Evolutionary conservation across 2,888 invertebrate species (phyloP), one percentile per base, ranked within the genome.

Genomic region (Notodonta dromedarius): DNA sequence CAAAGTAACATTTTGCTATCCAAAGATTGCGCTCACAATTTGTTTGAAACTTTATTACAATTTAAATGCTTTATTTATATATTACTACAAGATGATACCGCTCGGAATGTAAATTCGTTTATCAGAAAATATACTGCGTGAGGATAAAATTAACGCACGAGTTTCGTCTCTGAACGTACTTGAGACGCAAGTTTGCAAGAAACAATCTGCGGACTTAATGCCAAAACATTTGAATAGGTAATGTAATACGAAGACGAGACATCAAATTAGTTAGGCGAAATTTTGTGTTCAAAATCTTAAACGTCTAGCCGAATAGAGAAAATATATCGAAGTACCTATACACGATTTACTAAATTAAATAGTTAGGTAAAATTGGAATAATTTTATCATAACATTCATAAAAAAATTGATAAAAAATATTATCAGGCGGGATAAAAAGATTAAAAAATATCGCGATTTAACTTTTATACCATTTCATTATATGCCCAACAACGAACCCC

Each of bases 131-230:
- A 52, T 39, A 14, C 39, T 14, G 39, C 35, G 54, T 39, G 13
- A 14, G 39, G 75, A 80, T 83, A 77, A 84, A 82, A 85, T 86
- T 84, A 73, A 73, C 66, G 67, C 61, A 59, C 62, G 67, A 83
- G 78, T 78, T 80, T 79, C 76, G 74, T 70, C 78, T 76, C 76
- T 73, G 69, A 71, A 78, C 70, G 74, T 77, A 73, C 60, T 63
- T 52, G 60, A 48, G 61, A 60, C 55, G 53, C 39, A 58, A 56
- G 62, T 59, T 40, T 50, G 13, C 40, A 59, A 62, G 59, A 62
- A 65, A 63, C 64, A 62, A 64, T 54, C 58, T 56, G n/a, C 44
- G 40, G 32, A 53, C 14, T 56, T 65, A 61, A 64, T 62, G 61
- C 62, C 63, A 44, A 65, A n/a, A 39, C 40, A 40, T 40, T 55